phyloP scores from a whole-genome alignment of 2,888 invertebrate species.

The Pinctada fucata region DNA sequence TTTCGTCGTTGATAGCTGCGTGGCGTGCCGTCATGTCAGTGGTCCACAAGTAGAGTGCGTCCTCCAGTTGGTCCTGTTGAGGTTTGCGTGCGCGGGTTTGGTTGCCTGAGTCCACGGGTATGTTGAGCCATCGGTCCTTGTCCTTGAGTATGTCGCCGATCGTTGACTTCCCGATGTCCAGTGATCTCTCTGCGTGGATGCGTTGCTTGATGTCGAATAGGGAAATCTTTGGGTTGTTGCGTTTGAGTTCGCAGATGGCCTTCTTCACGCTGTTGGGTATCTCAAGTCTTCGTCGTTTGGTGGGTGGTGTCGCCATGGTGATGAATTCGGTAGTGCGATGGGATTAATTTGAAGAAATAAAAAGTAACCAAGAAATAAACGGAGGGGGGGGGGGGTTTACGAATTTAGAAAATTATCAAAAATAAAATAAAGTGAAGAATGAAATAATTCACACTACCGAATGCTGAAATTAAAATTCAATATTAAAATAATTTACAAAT shows the following conservation, averaged over 20 bases:
- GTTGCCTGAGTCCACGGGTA: not conserved
- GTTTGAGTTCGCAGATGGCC: not conserved
- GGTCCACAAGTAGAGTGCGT: constrained; percentile 29
- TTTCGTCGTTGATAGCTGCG: constrained; percentile 27
- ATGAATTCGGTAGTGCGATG: not conserved
- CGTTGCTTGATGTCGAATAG: not conserved
- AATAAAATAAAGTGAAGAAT: no score
- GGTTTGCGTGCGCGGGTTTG: not conserved
- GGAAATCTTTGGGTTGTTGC: not conserved
- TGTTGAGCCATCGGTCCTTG: constrained; percentile 19
- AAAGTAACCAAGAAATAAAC: not conserved
- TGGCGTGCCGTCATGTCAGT: constrained; percentile 25
- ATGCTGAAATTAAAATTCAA: no score
- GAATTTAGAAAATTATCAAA: no score
- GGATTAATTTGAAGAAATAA: not conserved
- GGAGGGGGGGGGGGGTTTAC: no score
- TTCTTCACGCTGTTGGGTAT: not conserved
- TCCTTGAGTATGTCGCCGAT: constrained; percentile 25
- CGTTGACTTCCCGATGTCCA: constrained; percentile 14
- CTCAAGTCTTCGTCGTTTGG: not conserved
- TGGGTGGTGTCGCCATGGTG: not conserved
- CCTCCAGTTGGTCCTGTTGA: constrained; percentile 27
- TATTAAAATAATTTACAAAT: no score
- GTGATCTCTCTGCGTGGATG: not conserved
- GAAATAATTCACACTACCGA: no score